These are phyloP conservation scores for Hephaestus fuliginosus DNA, from an alignment of 2,797 vertebrate genomes.

Conservation along the genomic window DNA sequence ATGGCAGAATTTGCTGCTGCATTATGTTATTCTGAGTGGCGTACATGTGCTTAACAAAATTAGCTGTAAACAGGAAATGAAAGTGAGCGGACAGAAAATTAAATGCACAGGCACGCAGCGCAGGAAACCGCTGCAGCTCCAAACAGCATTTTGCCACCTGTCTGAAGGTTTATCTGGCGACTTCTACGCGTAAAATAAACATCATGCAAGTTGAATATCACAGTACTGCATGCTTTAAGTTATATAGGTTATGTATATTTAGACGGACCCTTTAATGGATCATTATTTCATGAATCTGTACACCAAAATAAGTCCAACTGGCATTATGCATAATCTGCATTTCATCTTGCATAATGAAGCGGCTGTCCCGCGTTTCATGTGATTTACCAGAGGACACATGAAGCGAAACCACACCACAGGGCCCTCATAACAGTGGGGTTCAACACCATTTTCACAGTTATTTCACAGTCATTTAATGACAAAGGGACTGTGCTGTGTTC, in stretches of 20 bases:
- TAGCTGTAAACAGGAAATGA: slow-evolving; percentile 72
- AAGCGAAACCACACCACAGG: slow-evolving; percentile 59
- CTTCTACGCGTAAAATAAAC: not conserved
- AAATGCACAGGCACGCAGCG: slow-evolving; percentile 1
- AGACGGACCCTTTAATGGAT: not conserved
- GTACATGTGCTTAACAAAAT: slow-evolving; percentile 23
- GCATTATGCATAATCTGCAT: slow-evolving; percentile 38
- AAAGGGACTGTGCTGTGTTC: slow-evolving; percentile 21
- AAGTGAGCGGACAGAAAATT: slow-evolving; percentile 50
- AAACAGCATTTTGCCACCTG: not conserved
- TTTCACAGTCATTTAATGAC: slow-evolving; percentile 36
- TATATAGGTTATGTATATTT: slow-evolving; percentile 1
- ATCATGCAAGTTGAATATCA: not conserved
- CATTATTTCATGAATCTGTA: slow-evolving; percentile 5
- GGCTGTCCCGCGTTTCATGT: slow-evolving; percentile 54
- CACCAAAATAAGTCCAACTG: slow-evolving; percentile 15
- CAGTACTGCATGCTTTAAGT: not conserved
- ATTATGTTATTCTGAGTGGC: slow-evolving; percentile 37
- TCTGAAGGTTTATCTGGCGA: slow-evolving; percentile 6
- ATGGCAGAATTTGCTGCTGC: slow-evolving; percentile 27
- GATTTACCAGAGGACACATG: slow-evolving; percentile 59
- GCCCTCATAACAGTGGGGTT: slow-evolving; percentile 31
- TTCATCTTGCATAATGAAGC: slow-evolving; percentile 53
- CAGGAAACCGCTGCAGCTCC: slow-evolving; percentile 45
- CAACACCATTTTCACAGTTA: slow-evolving; percentile 26